Base-by-base conservation (phyloP, 2,888 invertebrate species). In the Cheilosia vernalis region DNA sequence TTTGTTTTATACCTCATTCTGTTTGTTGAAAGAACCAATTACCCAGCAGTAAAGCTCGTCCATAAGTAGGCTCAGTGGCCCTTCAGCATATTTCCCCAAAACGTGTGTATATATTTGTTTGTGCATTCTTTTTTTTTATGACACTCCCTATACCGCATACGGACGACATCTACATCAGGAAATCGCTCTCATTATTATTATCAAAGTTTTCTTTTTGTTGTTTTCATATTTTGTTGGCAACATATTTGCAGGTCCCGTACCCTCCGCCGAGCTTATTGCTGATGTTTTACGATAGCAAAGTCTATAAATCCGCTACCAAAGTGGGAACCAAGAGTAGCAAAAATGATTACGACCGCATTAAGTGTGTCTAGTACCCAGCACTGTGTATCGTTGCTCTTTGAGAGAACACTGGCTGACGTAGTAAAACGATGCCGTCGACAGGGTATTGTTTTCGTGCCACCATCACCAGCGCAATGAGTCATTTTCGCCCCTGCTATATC, bases 291-390 rank as follows among this genome's bases (percentile, higher is more conserved):
- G 37, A 56, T 56, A 56, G 3, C 17, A 56, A 33, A 33, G 58
- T 58, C 58, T 21, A 58, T 58, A 58, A 58, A 58, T 58, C 58
- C 58, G 37, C 58, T 40, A 37, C 37, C 21, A 19, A 58, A 37
- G 58, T 40, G 56, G 37, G 21, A 58, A 19, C 27, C 56, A 58
- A 37, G 21, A 58, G 56, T 37, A 40, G 27, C 56, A 37, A 58
- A 58, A 58, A 21, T 33, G 33, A 58, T 58, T 58, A 58, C 37
- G 58, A 58, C 58, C 58, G 19, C 58, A 58, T 58, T 58, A 37
- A 58, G 19, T 58, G 58, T 58, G 40, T 40, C 58, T 21, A 56
- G 37, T 15, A 40, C 19, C 55, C 30, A 30, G 10, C 24, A 15
- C 21, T 24, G 15, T 24, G 24, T 21, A 24, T 49, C 21, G 7